These are phyloP conservation scores for Latrodectus hesperus DNA, from an alignment of 2,888 invertebrate species.

Conservation along the genomic window DNA sequence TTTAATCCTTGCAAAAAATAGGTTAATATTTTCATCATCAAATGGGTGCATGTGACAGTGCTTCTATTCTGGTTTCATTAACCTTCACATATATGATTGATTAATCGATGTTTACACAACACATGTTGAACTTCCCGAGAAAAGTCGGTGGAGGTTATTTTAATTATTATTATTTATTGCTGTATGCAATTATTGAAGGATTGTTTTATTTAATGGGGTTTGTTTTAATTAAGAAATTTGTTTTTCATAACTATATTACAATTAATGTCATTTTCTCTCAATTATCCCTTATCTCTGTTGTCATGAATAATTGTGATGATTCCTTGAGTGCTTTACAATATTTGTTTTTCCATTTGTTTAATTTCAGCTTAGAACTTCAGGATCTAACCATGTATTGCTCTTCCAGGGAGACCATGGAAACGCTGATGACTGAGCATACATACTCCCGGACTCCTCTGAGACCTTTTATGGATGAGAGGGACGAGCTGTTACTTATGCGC, in stretches of 20 bases:
- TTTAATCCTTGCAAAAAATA: no score
- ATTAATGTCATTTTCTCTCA: neutral
- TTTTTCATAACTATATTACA: no score
- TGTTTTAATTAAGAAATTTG: no score
- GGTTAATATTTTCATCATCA: no score
- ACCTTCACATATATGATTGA: neutral
- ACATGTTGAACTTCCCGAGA: neutral
- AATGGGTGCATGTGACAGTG: no score
- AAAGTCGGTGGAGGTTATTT: no score
- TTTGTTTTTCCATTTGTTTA: conserved; percentile 3
- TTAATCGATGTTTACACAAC: neutral
- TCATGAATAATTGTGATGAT: neutral
- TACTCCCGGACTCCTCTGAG: conserved; percentile 64
- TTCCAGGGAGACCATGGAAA: conserved; percentile 87
- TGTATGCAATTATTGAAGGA: no score
- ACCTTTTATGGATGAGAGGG: conserved; percentile 60
- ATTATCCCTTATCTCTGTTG: neutral
- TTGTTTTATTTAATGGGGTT: no score
- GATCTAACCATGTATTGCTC: conserved; percentile 52
- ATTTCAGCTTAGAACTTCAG: conserved; percentile 45
- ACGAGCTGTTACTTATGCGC: conserved; percentile 59
- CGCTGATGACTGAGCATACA: conserved; percentile 72
- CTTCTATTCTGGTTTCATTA: no score
- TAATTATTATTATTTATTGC: no score
- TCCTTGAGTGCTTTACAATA: neutral